A percentile compares a stretch with the other conserved stretches of the same genome.
Evolutionary conservation across 2,797 vertebrate genomes (phyloP).

Genomic region (Anolis apletophallus): DNA sequence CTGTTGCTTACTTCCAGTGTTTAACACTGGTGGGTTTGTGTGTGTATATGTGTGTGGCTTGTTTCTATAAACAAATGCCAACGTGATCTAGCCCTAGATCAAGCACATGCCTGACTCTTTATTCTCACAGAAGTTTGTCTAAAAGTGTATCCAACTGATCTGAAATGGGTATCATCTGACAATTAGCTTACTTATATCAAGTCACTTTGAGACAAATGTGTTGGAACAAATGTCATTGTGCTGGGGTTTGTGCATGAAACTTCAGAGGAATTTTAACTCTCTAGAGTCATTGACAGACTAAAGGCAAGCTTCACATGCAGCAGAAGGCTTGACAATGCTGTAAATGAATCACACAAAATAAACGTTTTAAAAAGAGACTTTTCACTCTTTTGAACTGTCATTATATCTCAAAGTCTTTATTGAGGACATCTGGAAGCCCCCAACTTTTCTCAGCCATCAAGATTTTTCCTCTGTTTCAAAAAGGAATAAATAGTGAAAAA

Average conservation of each 20-base stretch:
- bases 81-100: background rate
- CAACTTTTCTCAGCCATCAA: background rate
- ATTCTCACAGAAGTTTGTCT: background rate
- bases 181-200: background rate
- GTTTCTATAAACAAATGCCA: background rate
- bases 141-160: background rate
- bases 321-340: background rate
- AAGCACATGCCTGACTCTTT: fast-evolving
- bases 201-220: fast-evolving
- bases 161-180: background rate
- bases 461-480: background rate
- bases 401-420: constrained; percentile 65
- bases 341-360: background rate
- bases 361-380: background rate
- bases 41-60: background rate
- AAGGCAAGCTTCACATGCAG: fast-evolving
- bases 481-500: background rate
- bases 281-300: background rate
- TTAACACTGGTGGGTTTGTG: background rate
- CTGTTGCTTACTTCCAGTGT: constrained; percentile 5
- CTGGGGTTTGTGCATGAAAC: background rate
- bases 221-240: background rate
- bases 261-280: background rate
- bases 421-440: background rate
- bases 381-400: constrained; percentile 64